Evolutionary conservation across 30 jellyfish, hydroid and myxozoan genomes (phyloP), one percentile per base, ranked within the genome.

Genomic region (Chrysaora quinquecirrha): DNA sequence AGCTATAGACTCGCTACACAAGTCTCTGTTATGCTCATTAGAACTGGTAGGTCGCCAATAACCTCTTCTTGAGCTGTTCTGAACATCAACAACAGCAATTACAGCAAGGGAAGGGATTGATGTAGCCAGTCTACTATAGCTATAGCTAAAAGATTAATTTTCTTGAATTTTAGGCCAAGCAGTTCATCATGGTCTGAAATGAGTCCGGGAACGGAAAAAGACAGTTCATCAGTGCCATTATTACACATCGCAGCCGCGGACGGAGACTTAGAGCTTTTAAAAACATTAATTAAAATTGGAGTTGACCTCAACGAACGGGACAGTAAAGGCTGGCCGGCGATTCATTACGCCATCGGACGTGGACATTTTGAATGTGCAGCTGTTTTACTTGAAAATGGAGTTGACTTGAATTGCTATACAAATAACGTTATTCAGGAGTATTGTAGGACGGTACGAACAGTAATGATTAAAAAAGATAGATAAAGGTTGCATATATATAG

Each of bases 321-420:
- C 77, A 65, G 86, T 11, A 47, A 83, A 22, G 99, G 99, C 4
- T 94, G 99, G 97, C 99, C 99, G 7, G 99, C 99, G 22, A 34
- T 94, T 23, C 99, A 94, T 52, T 88, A 94, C 64, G 99, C 99
- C 0, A 88, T 94, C 20, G 69, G 86, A 21, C 29, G 75, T 1
- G 99, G 97, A 20, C 97, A 94, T 61, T 94, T 85, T 52, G 83
- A 87, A 35, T 83, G 96, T 48, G 99, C 99, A 4, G 87, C 73
- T 16, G 20, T 87, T 38, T 77, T 94, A 56, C 46, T 94, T 23
- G 91, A 83, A 32, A 71, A 58, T 50, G 99, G 99, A 14, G 97
- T 85, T 23, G 62, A 75, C 24, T 33, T 94, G 48, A 63, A 88
- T 34, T 52, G 83, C 52, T 94, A 94, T 34, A 82, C 99, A 24